Evolutionary conservation across 1,140 invertebrate species (phyloP).

Genomic region (Drosophila cardini): DNA sequence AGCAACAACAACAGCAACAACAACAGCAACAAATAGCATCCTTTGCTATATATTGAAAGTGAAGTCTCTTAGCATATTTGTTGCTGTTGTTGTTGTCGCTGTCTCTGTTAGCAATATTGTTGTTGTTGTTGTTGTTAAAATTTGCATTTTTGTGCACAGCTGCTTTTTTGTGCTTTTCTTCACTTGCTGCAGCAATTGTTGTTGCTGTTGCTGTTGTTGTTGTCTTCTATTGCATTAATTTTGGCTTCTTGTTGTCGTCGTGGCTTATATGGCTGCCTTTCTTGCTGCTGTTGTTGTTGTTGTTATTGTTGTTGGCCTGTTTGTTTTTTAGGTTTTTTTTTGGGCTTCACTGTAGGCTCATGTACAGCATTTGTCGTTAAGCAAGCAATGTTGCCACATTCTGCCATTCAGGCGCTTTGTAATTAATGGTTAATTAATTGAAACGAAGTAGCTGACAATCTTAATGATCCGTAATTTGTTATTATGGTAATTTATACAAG

Average conservation of each 20-base stretch:
- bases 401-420: slow-evolving; percentile 79
- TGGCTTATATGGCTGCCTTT: slow-evolving; percentile 70
- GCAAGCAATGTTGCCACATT: slow-evolving; percentile 69
- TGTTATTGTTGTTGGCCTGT: slow-evolving; percentile 32
- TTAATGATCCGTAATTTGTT: slow-evolving; percentile 84
- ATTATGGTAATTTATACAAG: slow-evolving; percentile 84
- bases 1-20: slow-evolving; percentile 68
- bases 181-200: slow-evolving; percentile 56
- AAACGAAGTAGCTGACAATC: slow-evolving; percentile 83
- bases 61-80: slow-evolving; percentile 83
- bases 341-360: slow-evolving; percentile 57
- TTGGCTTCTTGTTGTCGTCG: slow-evolving; percentile 72
- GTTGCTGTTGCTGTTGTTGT: slow-evolving; percentile 37
- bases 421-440: slow-evolving; percentile 84
- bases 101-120: slow-evolving; percentile 10
- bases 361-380: slow-evolving; percentile 79
- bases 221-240: slow-evolving; percentile 80
- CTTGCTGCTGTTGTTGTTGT: slow-evolving; percentile 38
- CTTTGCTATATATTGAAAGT: slow-evolving; percentile 82
- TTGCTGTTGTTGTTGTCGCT: slow-evolving; percentile 34
- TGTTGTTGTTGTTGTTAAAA: slow-evolving; percentile 51
- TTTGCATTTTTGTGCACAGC: slow-evolving; percentile 80
- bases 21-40: slow-evolving; percentile 68
- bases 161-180: slow-evolving; percentile 79
- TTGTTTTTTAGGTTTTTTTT: slow-evolving; percentile 37